Conservation (phyloP, 2,113 vertebrate genomes). For the Melanerpes formicivorus region DNA sequence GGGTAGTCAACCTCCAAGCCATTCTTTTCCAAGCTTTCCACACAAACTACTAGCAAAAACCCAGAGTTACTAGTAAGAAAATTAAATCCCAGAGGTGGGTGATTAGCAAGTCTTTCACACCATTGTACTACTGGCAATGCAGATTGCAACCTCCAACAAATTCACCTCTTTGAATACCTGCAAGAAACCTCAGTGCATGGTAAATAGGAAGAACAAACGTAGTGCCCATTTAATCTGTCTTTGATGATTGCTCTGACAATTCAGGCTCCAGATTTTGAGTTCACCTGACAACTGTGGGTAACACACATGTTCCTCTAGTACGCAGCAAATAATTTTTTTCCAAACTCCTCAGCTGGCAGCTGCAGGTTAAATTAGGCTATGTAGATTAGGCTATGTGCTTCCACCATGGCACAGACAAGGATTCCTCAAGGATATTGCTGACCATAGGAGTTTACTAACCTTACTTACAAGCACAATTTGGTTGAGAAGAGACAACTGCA, state of each 20-base stretch:
- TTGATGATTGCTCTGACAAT: background rate
- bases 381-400: background rate
- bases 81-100: background rate
- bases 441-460: background rate
- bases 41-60: background rate
- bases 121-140: background rate
- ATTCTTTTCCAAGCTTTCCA: background rate
- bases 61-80: background rate
- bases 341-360: background rate
- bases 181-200: background rate
- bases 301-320: background rate
- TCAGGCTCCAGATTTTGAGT: background rate
- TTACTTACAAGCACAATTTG: background rate
- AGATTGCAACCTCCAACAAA: background rate
- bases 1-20: background rate
- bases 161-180: background rate
- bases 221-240: rapidly evolving
- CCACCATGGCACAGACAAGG: background rate
- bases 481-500: background rate
- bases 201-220: background rate
- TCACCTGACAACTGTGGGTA: background rate
- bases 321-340: background rate
- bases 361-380: background rate
- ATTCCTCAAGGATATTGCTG: background rate
- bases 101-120: background rate